Conservation (phyloP, 1,140 invertebrate genomes). For the Papilio machaon region DNA sequence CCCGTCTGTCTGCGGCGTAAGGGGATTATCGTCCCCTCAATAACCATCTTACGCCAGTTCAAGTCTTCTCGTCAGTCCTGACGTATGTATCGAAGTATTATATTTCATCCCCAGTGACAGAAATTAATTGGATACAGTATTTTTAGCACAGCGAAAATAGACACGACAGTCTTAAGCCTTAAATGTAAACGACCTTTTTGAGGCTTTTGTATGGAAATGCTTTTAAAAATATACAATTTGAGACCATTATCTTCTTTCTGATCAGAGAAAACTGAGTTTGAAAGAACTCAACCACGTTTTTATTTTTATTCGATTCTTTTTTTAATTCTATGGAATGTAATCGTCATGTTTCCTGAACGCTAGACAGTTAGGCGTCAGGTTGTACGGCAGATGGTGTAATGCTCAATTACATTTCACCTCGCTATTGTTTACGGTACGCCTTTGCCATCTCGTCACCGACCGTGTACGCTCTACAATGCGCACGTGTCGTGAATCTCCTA, state of each 20-base stretch:
- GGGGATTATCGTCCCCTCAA: constrained; percentile 26
- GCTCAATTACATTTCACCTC: constrained; percentile 33
- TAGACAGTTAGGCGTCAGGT: constrained; percentile 30
- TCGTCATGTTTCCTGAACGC: not conserved
- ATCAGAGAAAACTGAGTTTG: no score
- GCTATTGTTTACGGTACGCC: constrained; percentile 29
- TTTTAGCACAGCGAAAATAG: constrained; percentile 4
- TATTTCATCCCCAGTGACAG: constrained; percentile 10
- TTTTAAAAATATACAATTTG: no score
- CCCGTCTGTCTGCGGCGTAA: constrained; percentile 20
- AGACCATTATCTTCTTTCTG: not conserved
- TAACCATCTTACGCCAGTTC: not conserved
- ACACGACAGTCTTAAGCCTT: not conserved
- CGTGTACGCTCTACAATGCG: constrained; percentile 32
- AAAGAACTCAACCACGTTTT: no score
- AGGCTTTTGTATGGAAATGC: not conserved
- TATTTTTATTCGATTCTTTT: no score
- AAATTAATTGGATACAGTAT: constrained; percentile 18
- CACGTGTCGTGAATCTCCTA: constrained; percentile 12
- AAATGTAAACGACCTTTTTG: not conserved
- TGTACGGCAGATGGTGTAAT: constrained; percentile 22
- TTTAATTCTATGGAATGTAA: not conserved
- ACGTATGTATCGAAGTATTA: constrained; percentile 18
- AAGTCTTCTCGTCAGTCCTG: not conserved
- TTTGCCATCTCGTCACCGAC: constrained; percentile 17